Conservation (phyloP, 2,113 vertebrate species). For the Hepsetus odoe region DNA sequence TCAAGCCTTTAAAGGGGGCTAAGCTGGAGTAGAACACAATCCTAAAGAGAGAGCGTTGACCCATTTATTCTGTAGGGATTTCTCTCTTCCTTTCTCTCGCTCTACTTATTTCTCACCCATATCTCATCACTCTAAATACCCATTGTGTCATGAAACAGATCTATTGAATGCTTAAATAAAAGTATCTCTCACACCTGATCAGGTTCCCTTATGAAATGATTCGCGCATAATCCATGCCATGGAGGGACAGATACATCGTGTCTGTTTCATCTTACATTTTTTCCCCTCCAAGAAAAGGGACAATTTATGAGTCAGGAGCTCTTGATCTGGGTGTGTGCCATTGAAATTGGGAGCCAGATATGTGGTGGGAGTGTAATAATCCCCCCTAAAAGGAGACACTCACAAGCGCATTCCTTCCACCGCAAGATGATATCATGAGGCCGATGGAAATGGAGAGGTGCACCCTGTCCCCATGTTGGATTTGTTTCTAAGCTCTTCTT, state of each 20-base stretch:
- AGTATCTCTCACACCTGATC: slow-evolving; percentile 46
- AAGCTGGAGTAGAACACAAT: slow-evolving; percentile 47
- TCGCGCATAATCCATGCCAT: slow-evolving; percentile 19
- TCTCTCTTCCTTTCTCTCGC: slow-evolving; percentile 11
- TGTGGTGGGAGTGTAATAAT: slow-evolving; percentile 27
- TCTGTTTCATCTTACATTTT: neutral
- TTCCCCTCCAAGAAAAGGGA: neutral
- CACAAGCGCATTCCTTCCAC: neutral
- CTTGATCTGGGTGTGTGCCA: slow-evolving; percentile 6
- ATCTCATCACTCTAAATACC: slow-evolving; percentile 2
- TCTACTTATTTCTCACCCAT: neutral
- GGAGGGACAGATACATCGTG: slow-evolving; percentile 19
- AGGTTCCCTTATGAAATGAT: slow-evolving; percentile 38
- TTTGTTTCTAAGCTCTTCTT: neutral
- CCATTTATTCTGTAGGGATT: slow-evolving; percentile 48
- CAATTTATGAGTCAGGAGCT: slow-evolving; percentile 22
- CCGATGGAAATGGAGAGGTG: slow-evolving; percentile 21
- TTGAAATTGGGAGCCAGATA: slow-evolving; percentile 23
- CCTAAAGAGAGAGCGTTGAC: slow-evolving; percentile 36
- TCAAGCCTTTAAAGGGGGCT: slow-evolving; percentile 26
- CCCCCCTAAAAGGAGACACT: slow-evolving; percentile 35
- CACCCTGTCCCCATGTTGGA: neutral
- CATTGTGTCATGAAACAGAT: slow-evolving; percentile 17
- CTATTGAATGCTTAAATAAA: slow-evolving; percentile 44
- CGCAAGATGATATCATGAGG: slow-evolving; percentile 15